These are phyloP conservation scores for Uropetala carovei DNA, from an alignment of 2,888 invertebrate species.

Conservation along the genomic window DNA sequence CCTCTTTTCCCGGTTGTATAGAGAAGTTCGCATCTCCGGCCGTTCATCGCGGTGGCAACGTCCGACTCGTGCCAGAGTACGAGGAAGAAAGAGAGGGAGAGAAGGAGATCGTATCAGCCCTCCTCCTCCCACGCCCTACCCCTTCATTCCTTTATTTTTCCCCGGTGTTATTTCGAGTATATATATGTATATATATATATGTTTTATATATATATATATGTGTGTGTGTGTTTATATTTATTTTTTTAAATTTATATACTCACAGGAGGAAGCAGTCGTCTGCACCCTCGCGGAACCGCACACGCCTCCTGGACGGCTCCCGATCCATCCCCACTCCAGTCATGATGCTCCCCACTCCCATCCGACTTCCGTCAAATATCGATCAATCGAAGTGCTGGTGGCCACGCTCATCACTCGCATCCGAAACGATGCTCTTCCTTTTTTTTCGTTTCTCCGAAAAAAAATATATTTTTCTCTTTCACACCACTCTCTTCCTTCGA, in stretches of 20 bases:
- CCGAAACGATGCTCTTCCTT: neutral
- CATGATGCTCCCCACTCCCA: constrained; percentile 61
- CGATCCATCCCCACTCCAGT: constrained; percentile 59
- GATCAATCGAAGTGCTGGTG: constrained; percentile 45
- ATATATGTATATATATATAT: no score
- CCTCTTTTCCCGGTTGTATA: neutral
- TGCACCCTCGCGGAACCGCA: constrained; percentile 63
- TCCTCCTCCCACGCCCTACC: no score
- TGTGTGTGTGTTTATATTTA: no score
- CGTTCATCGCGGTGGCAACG: constrained; percentile 47
- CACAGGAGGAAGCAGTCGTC: constrained; percentile 60
- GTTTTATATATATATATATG: no score
- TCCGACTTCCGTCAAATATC: constrained; percentile 52
- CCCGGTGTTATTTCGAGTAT: no score
- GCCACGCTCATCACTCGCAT: constrained; percentile 46
- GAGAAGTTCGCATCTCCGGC: neutral
- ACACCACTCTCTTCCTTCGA: no score
- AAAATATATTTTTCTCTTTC: neutral
- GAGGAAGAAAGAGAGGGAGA: constrained; percentile 10
- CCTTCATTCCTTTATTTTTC: no score
- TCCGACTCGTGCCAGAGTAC: constrained; percentile 15
- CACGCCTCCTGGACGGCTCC: constrained; percentile 52
- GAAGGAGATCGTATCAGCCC: no score
- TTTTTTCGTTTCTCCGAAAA: neutral
- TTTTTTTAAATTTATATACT: neutral